Evolutionary conservation across 2,888 invertebrate species (phyloP).

Genomic region (Lasioglossum oenotherae): DNA sequence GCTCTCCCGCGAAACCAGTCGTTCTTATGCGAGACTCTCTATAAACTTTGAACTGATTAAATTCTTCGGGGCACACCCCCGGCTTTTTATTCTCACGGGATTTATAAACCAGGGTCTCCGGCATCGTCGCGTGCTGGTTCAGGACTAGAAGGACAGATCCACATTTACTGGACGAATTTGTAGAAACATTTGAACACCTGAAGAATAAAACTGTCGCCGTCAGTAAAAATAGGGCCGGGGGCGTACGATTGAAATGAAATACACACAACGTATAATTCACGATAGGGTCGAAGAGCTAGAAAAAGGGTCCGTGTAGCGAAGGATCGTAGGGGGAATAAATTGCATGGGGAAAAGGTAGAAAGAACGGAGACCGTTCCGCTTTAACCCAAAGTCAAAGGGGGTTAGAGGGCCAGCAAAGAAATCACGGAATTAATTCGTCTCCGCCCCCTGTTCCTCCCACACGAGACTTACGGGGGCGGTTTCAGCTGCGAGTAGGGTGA

Average conservation of each 20-base stretch:
- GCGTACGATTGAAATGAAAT: background rate
- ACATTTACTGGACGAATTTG: background rate
- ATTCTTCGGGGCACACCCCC: background rate
- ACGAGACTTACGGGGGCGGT: background rate
- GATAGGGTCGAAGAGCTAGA: background rate
- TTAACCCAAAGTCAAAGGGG: background rate
- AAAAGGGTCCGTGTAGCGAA: background rate
- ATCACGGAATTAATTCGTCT: slow-evolving; percentile 22
- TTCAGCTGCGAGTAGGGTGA: background rate
- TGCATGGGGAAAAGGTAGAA: background rate
- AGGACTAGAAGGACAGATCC: too few relatives aligned
- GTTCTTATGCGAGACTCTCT: background rate
- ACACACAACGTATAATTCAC: background rate
- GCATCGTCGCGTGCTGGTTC: background rate
- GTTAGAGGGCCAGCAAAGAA: background rate
- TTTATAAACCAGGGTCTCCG: background rate
- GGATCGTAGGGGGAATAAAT: background rate
- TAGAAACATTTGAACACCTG: background rate
- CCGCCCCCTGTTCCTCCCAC: background rate
- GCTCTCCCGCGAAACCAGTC: background rate
- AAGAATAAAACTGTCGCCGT: background rate
- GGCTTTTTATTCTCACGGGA: background rate
- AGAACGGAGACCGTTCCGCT: background rate
- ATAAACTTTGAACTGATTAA: background rate
- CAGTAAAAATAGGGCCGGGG: background rate